Conservation (phyloP, 2,888 invertebrate genomes). For the Fragum sueziense region DNA sequence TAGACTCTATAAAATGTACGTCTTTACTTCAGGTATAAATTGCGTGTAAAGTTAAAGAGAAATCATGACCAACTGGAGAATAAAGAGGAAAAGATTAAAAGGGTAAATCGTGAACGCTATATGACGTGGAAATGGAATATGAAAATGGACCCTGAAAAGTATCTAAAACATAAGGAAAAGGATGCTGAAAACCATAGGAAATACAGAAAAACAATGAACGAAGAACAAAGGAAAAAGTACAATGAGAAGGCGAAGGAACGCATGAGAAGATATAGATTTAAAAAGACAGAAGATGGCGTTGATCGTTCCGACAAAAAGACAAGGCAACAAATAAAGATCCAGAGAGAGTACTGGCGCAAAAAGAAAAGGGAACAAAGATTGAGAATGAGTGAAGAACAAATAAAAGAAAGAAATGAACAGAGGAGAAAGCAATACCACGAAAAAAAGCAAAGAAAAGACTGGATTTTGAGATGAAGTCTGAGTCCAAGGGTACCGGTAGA, state of each 20-base stretch:
- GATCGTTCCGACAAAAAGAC: neutral
- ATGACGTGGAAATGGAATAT: neutral
- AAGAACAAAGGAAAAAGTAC: constrained; percentile 19
- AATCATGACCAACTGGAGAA: neutral
- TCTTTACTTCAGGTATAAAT: constrained; percentile 17
- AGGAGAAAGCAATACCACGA: constrained; percentile 6
- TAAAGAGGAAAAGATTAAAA: neutral
- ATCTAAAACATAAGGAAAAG: constrained; percentile 4
- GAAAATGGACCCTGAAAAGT: neutral
- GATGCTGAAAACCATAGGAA: constrained; percentile 5
- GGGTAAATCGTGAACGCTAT: neutral
- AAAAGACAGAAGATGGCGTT: constrained; percentile 6
- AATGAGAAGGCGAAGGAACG: constrained; percentile 18
- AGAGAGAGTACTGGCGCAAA: neutral
- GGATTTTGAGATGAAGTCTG: neutral
- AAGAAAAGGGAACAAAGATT: constrained; percentile 18
- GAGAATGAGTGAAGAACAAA: neutral
- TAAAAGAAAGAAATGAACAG: neutral
- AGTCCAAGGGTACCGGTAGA: neutral
- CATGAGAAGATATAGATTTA: constrained; percentile 24
- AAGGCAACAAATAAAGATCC: constrained; percentile 11
- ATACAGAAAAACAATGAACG: neutral
- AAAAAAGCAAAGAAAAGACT: constrained; percentile 2
- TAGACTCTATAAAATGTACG: too few relatives aligned
- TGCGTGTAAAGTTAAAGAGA: constrained; percentile 20